Conservation (phyloP, 2,888 invertebrate genomes). For the Uloborus plumipes region DNA sequence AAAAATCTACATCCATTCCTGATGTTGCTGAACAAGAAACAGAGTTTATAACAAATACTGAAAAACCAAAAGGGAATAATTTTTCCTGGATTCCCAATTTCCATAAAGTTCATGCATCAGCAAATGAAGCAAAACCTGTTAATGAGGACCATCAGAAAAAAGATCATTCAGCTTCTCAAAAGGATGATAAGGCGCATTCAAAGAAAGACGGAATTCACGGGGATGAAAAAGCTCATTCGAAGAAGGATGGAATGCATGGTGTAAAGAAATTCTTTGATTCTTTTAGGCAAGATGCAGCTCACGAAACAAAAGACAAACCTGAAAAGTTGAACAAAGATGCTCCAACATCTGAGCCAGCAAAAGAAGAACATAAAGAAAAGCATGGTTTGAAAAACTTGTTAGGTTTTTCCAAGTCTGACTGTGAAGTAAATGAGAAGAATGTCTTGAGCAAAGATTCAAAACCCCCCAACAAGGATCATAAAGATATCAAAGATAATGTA, state of each 20-base stretch:
- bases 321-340: background rate
- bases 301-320: background rate
- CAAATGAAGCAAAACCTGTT: conserved; percentile 20
- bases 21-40: background rate
- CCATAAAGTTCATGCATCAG: conserved; percentile 26
- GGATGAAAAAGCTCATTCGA: background rate
- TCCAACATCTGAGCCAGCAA: background rate
- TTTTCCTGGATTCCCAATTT: conserved; percentile 41
- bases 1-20: background rate
- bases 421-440: too few species aligned
- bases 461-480: background rate
- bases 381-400: too few species aligned
- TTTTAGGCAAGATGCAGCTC: conserved; percentile 25
- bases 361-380: too few species aligned
- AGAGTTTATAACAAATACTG: background rate
- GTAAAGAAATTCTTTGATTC: conserved; percentile 53
- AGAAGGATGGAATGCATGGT: conserved; percentile 14
- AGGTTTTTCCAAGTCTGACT: too few species aligned
- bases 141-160: conserved; percentile 2
- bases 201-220: background rate
- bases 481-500: conserved; percentile 13
- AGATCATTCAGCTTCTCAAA: conserved; percentile 12
- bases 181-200: background rate
- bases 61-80: background rate
- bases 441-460: background rate